phyloP scores from a whole-genome alignment of 1,140 invertebrate species.

The Palaemon carinicauda region DNA sequence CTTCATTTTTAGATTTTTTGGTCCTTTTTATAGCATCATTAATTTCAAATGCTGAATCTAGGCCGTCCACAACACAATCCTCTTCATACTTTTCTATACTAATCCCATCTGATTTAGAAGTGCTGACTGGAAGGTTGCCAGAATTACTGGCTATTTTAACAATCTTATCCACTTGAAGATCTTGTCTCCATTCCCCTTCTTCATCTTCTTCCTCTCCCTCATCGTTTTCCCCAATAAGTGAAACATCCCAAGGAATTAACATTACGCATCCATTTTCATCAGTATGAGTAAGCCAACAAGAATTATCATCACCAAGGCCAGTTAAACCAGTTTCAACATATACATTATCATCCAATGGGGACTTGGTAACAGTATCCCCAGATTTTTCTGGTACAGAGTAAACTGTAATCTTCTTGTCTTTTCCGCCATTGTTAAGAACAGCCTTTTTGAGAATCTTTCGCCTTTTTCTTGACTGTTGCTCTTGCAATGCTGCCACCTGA shows the following conservation, averaged over 20 bases:
- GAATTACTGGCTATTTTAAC: background rate
- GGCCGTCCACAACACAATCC: background rate
- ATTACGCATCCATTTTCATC: constrained; percentile 41
- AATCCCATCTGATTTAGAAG: background rate
- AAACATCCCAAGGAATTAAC: constrained; percentile 44
- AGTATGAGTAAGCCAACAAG: constrained; percentile 17
- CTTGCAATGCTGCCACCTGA: constrained; percentile 31
- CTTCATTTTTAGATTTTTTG: background rate
- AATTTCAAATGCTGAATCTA: background rate
- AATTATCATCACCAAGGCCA: constrained; percentile 27
- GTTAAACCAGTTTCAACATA: background rate
- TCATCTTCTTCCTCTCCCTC: constrained; percentile 8
- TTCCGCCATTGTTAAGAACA: background rate
- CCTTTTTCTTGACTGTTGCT: constrained; percentile 27
- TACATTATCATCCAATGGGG: constrained; percentile 17
- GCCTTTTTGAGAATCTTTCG: background rate
- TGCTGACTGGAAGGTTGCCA: background rate
- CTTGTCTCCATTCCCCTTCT: background rate
- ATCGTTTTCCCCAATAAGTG: constrained; percentile 29
- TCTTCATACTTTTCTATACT: background rate
- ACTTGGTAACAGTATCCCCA: background rate
- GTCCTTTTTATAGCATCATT: background rate
- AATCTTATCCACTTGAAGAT: background rate
- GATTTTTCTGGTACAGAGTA: background rate
- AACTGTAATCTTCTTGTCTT: constrained; percentile 21